These are phyloP conservation scores for Anneissia japonica DNA, from an alignment of 35 echinoderm and acorn worm genomes.

Conservation along the genomic window DNA sequence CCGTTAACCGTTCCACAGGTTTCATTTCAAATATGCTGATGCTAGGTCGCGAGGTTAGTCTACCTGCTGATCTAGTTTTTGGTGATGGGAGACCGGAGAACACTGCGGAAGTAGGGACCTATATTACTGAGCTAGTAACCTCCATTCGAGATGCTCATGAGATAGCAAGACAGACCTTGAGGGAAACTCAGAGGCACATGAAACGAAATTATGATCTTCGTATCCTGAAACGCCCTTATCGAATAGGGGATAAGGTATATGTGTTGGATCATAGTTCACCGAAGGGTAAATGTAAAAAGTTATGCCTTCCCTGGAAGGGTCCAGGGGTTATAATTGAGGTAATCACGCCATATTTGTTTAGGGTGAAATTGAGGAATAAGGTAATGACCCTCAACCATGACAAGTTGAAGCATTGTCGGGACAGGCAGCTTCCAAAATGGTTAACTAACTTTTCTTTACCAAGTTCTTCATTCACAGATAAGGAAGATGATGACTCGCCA, in stretches of 20 bases:
- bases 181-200: constrained; percentile 13
- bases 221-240: not conserved
- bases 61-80: constrained; percentile 49
- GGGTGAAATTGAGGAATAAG: constrained; percentile 15
- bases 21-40: constrained; percentile 35
- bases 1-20: constrained; percentile 50
- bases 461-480: no score
- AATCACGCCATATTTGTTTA: constrained; percentile 30
- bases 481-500: no score
- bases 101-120: not conserved
- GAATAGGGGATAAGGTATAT: constrained; percentile 36
- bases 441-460: no score
- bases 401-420: constrained; percentile 26
- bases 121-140: not conserved
- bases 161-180: constrained; percentile 14
- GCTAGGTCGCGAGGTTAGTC: constrained; percentile 37
- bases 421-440: no score
- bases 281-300: constrained; percentile 39
- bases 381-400: constrained; percentile 33
- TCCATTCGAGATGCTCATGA: constrained; percentile 13
- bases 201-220: constrained; percentile 44
- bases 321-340: constrained; percentile 26
- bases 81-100: not conserved
- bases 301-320: constrained; percentile 39
- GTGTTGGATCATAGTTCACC: not conserved